phyloP scores from a whole-genome alignment of 1,140 invertebrate species.

The Potamilus streckersoni region DNA sequence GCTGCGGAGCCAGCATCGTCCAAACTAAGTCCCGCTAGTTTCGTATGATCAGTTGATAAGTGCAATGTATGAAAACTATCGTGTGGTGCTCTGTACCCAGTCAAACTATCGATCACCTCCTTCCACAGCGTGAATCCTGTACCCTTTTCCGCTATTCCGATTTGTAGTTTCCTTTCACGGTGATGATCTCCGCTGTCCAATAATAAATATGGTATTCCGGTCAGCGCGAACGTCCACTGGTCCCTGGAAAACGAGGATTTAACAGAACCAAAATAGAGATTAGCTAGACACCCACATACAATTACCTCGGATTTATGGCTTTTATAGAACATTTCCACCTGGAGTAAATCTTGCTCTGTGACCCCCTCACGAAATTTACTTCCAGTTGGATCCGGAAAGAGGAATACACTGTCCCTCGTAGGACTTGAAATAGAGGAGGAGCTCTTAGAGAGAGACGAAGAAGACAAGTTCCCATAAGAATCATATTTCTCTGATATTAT shows the following conservation, averaged over 20 bases:
- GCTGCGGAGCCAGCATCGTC: conserved; percentile 80
- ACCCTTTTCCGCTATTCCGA: conserved; percentile 84
- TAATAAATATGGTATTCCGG: conserved; percentile 84
- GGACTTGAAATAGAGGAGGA: conserved; percentile 31
- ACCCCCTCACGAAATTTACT: conserved; percentile 61
- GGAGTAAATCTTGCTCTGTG: conserved; percentile 78
- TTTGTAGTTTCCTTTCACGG: conserved; percentile 78
- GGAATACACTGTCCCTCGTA: conserved; percentile 10
- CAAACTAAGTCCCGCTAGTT: conserved; percentile 80
- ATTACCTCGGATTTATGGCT: conserved; percentile 84
- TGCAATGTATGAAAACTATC: conserved; percentile 87
- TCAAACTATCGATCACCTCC: conserved; percentile 80
- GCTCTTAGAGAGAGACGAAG: conserved; percentile 36
- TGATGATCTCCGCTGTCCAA: conserved; percentile 79
- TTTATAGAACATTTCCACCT: conserved; percentile 84
- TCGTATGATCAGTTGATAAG: conserved; percentile 75
- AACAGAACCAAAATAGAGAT: conserved; percentile 74
- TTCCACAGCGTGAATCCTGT: conserved; percentile 88
- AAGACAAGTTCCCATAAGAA: conserved; percentile 39
- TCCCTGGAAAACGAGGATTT: conserved; percentile 40
- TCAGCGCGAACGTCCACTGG: conserved; percentile 81
- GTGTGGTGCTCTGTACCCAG: conserved; percentile 71
- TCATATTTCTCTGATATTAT: conserved; percentile 53
- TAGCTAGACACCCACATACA: conserved; percentile 83
- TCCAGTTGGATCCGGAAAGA: conserved; percentile 25